Evolutionary conservation across 2,113 vertebrate genomes (phyloP).

Genomic region (Gnathonemus echidnorhynchus): DNA sequence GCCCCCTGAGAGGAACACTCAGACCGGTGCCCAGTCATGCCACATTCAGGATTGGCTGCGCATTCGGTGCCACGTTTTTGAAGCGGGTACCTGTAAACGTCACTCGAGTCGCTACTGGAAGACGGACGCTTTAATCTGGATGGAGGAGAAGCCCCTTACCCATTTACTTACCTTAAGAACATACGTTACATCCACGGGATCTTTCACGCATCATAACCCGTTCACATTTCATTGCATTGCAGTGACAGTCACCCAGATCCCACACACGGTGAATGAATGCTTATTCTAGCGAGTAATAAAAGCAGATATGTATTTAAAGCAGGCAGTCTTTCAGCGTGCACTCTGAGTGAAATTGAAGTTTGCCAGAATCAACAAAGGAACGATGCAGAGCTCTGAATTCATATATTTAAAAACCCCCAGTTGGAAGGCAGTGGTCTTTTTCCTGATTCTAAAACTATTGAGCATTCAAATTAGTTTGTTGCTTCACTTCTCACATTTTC

Average conservation of each 20-base stretch:
- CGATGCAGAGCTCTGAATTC: conserved; percentile 16
- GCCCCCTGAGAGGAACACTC: not conserved
- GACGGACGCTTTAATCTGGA: not conserved
- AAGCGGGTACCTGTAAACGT: not conserved
- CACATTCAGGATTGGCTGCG: not conserved
- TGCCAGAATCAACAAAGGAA: conserved; percentile 17
- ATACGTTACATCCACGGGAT: not conserved
- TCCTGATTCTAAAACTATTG: not conserved
- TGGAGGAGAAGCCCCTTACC: not conserved
- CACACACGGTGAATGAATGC: not conserved
- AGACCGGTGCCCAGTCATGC: not conserved
- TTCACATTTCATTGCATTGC: not conserved
- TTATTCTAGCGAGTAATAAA: conserved; percentile 20
- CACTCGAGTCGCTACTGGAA: not conserved
- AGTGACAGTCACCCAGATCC: not conserved
- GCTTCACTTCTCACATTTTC: not conserved
- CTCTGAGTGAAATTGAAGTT: conserved; percentile 13
- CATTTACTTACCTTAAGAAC: not conserved
- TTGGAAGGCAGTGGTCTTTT: not conserved
- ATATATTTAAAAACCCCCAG: conserved; percentile 16
- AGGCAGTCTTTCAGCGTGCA: not conserved
- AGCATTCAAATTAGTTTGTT: not conserved
- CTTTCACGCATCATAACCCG: not conserved
- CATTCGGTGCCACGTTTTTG: not conserved
- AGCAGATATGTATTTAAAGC: conserved; percentile 13